phyloP scores from a whole-genome alignment of 1,140 invertebrate species.

The Scaptomyza pallida region DNA sequence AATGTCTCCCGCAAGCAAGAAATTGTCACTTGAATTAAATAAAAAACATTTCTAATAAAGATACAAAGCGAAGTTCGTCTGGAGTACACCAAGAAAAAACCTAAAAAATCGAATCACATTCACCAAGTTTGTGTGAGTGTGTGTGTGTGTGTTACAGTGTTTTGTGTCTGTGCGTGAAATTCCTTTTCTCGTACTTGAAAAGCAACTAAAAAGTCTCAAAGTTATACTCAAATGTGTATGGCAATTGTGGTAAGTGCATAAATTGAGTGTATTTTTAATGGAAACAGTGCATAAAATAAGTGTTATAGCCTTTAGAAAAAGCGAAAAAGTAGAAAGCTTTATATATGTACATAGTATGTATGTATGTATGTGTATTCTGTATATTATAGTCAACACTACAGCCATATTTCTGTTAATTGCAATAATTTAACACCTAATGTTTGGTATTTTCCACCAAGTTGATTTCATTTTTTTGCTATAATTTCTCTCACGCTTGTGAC shows the following conservation, averaged over 20 bases:
- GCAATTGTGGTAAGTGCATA: slow-evolving; percentile 76
- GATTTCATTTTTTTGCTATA: background rate
- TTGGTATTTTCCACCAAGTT: background rate
- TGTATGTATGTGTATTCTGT: slow-evolving; percentile 3
- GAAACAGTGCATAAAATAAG: background rate
- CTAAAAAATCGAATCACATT: slow-evolving; percentile 49
- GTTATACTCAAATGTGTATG: slow-evolving; percentile 82
- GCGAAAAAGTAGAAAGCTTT: background rate
- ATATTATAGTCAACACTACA: background rate
- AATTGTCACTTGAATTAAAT: slow-evolving; percentile 34
- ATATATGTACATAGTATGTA: background rate
- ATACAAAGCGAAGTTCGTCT: background rate
- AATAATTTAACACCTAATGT: background rate
- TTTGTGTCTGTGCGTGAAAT: slow-evolving; percentile 60
- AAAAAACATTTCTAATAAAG: slow-evolving; percentile 54
- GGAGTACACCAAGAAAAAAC: background rate
- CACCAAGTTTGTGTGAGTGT: slow-evolving; percentile 43
- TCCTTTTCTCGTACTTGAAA: slow-evolving; percentile 61
- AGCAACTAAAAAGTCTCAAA: slow-evolving; percentile 69
- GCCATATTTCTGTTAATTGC: background rate
- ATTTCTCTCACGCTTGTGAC: background rate
- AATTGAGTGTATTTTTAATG: background rate
- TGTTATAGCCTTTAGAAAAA: background rate
- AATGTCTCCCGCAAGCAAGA: slow-evolving; percentile 50
- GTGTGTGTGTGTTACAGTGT: slow-evolving; percentile 31